Evolutionary conservation across 2,888 invertebrate genomes (phyloP), one percentile per base, ranked within the genome.

Genomic region (Aplocera efformata): DNA sequence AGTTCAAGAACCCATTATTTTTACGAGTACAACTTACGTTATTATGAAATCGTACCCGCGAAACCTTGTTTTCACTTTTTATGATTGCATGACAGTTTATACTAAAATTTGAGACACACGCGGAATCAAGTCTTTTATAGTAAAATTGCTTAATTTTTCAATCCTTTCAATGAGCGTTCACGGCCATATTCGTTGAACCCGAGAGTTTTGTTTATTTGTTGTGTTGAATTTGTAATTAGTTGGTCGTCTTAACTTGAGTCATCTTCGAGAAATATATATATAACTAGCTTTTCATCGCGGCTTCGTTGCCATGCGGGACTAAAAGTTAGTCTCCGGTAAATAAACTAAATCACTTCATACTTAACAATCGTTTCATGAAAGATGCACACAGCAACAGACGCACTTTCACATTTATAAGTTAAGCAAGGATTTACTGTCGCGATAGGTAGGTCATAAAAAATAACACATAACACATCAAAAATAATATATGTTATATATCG

Each of bases 21-120:
- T 36, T 28, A 36, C 32, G 36, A 30, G 29, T 29, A n/a, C 10
- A 7, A 28, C 27, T 28, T 31, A 10, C 21, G 2, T 30, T 11
- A 24, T 43, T 42, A 43, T 24, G 37, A 41, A 48, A 48, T 48
- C 32, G 20, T 29, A 21, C 21, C 29, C 26, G 67, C 67, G 69
- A 79, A 79, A 79, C 65, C 65, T 65, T 63, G 79, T 72, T 84
- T 83, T 82, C 81, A 79, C 81, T 83, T 81, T 79, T 79, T 64
- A 67, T 63, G 67, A 62, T 83, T 72, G 82, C 83, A 78, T 82
- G 81, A 66, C 68, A 69, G 52, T 57, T 61, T 56, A 63, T 66
- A 65, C 67, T 80, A 71, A 71, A 70, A 52, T 28, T 51, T 48
- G 56, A 53, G 53, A 55, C 56, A 60, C 66, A 63, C 63, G 56